Conservation (phyloP, 2,888 invertebrate genomes). For the Polydrusus cervinus region DNA sequence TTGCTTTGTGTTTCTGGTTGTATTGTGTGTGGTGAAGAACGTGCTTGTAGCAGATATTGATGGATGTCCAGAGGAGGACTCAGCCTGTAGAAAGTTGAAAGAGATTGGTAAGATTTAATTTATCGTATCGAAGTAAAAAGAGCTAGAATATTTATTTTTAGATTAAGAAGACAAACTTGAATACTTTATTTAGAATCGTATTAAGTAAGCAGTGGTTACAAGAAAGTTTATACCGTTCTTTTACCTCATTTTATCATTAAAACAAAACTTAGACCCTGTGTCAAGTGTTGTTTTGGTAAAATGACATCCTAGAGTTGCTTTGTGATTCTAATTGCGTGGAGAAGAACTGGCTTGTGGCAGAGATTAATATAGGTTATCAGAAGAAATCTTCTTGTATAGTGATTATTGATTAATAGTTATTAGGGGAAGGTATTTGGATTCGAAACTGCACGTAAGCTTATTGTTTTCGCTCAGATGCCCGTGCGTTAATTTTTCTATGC, state of each 20-base stretch:
- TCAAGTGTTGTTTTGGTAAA: slow-evolving; percentile 24
- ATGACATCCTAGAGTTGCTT: slow-evolving; percentile 33
- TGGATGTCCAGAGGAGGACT: slow-evolving; percentile 41
- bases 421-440: no score
- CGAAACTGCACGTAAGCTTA: no score
- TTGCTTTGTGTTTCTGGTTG: slow-evolving; percentile 26
- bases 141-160: no score
- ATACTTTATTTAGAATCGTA: no score
- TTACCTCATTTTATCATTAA: slow-evolving; percentile 20
- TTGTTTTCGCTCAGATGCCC: no score
- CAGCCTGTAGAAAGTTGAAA: slow-evolving; percentile 17
- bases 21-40: slow-evolving; percentile 35
- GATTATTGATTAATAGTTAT: no score
- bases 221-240: slow-evolving; percentile 41
- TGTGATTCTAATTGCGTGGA: slow-evolving; percentile 17
- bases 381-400: no score
- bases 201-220: slow-evolving; percentile 33
- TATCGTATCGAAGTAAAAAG: neutral
- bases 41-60: slow-evolving; percentile 30
- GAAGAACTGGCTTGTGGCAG: slow-evolving; percentile 20
- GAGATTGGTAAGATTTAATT: slow-evolving; percentile 21
- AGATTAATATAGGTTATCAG: no score
- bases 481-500: no score
- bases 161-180: no score
- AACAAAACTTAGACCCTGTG: slow-evolving; percentile 14